Base-by-base conservation (phyloP, 2,113 vertebrate genomes). In the Penelope pileata region DNA sequence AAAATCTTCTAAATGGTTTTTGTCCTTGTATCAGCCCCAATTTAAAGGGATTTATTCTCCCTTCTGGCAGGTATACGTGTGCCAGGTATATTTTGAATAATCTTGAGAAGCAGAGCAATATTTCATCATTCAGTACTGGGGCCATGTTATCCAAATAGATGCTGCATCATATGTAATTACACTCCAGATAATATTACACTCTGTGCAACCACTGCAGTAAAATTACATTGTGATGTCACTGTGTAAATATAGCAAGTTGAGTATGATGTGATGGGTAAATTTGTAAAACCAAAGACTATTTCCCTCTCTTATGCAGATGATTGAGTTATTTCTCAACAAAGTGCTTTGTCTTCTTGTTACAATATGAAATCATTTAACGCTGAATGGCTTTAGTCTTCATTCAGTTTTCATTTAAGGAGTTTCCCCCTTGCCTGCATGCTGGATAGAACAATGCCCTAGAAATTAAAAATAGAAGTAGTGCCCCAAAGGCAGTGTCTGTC, bases 401-500 rank as follows among this genome's bases (percentile, higher is more conserved):
- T 64, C 75, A 36, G 40, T 16, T 84, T 94, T 95, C 29, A 38
- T 86, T 92, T 95, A 70, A 82, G 90, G 88, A 93, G 34, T 94
- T 88, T 84, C 86, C 14, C 66, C 53, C 43, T 88, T 7, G 51
- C 75, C n/a, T 90, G 56, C 21, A 32, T 38, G 4, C 14, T 86
- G 66, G 47, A 23, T 80, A 90, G 70, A 94, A 67, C 88, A 91
- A 78, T 90, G 86, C 51, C 76, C 94, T 94, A 94, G 94, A 95
- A 94, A 96, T 75, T 91, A 94, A 95, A 96, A 97, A 96, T 96
- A 96, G 94, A 95, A 95, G 16, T 88, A 60, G 42, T 64, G 62
- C 93, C 94, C 90, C 69, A 90, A 72, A 94, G 94, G 91, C 88
- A 81, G 8, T 32, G 69, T 81, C 56, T 95, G 72, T 93, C 85